Conservation (phyloP, 2,797 vertebrate species). For the Rhinella marina region DNA sequence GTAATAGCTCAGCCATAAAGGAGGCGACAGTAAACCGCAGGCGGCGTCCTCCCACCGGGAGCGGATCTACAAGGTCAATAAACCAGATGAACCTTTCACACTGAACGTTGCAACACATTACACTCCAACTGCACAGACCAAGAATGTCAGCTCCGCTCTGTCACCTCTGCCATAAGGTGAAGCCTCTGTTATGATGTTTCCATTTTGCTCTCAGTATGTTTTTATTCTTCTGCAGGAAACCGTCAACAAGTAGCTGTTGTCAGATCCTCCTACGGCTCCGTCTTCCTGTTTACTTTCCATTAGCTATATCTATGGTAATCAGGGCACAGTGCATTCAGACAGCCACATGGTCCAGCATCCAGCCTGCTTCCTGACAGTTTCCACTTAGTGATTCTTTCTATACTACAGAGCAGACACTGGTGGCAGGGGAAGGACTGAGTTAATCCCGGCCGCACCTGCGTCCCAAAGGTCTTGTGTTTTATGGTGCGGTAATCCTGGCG, state of each 20-base stretch:
- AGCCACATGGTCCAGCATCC: neutral
- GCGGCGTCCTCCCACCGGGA: neutral
- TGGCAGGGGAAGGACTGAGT: too few species aligned
- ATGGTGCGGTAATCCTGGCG: neutral
- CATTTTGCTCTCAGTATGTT: too few species aligned
- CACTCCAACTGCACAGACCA: too few species aligned
- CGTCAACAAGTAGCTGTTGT: neutral
- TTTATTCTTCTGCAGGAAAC: neutral
- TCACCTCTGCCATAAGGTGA: too few species aligned
- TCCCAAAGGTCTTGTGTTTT: conserved; percentile 11
- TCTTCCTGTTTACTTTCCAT: neutral
- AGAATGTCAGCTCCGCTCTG: too few species aligned
- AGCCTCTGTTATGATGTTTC: too few species aligned
- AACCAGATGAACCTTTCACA: neutral
- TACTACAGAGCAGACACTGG: neutral
- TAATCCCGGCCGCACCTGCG: neutral
- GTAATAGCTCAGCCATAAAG: neutral
- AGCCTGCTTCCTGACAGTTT: neutral
- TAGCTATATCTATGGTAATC: too few species aligned
- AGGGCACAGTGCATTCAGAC: too few species aligned
- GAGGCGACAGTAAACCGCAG: neutral
- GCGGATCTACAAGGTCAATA: neutral
- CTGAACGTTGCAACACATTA: too few species aligned
- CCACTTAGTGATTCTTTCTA: neutral
- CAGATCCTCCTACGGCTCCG: neutral